These are phyloP conservation scores for Argyra leucocephala DNA, from an alignment of 2,888 invertebrate species.

Conservation along the genomic window DNA sequence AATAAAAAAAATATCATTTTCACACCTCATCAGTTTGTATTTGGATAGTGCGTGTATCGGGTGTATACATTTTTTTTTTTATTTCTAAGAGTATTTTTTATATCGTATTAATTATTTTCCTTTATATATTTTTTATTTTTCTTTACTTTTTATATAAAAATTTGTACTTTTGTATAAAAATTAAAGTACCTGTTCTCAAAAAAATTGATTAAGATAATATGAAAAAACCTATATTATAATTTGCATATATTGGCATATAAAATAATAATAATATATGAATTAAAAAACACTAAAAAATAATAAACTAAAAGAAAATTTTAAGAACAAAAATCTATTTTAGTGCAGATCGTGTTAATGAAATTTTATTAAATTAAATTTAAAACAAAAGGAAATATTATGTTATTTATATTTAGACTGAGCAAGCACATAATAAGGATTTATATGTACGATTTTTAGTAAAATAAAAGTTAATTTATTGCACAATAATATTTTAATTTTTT, in stretches of 20 bases:
- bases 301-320: background rate
- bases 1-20: background rate
- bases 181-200: background rate
- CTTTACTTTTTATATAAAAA: background rate
- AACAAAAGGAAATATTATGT: background rate
- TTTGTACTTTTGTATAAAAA: background rate
- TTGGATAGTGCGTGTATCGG: slow-evolving; percentile 1
- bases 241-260: background rate
- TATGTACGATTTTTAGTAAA: no score
- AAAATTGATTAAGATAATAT: background rate
- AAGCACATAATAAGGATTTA: background rate
- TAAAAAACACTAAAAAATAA: background rate
- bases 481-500: no score
- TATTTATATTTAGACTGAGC: background rate
- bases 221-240: background rate
- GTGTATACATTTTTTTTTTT: background rate
- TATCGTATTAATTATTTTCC: background rate
- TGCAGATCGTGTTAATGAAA: background rate
- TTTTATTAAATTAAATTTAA: background rate
- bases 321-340: background rate
- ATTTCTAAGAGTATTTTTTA: background rate
- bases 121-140: background rate
- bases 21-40: slow-evolving; percentile 1
- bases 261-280: background rate
- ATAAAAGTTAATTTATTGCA: no score